A percentile compares a stretch with the other conserved stretches of the same genome.
Evolutionary conservation across 2,888 invertebrate genomes (phyloP).

Genomic region (Lasius fuliginosus): DNA sequence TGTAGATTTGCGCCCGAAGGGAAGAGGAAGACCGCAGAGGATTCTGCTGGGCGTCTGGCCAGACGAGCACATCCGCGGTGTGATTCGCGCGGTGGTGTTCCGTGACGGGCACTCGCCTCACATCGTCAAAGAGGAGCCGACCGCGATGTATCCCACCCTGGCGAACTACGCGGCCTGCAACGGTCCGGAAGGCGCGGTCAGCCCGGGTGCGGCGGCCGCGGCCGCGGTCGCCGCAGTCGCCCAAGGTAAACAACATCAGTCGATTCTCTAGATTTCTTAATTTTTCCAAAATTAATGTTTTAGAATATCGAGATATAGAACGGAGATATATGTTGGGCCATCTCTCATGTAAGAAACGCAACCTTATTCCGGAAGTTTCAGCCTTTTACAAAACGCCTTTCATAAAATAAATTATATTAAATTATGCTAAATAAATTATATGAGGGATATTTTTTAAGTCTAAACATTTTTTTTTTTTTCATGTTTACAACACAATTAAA

Average conservation of each 20-base stretch:
- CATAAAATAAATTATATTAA: background rate
- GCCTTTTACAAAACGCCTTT: background rate
- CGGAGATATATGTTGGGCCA: background rate
- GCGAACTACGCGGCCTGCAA: constrained; percentile 87
- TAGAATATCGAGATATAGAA: background rate
- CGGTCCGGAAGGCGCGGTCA: constrained; percentile 88
- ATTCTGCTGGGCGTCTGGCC: constrained; percentile 97
- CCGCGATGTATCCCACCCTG: constrained; percentile 84
- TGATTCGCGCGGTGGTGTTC: constrained; percentile 96
- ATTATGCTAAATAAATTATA: no score
- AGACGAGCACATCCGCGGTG: constrained; percentile 97
- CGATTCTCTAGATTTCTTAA: background rate
- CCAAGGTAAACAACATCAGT: constrained; percentile 66
- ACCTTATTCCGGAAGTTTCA: no score
- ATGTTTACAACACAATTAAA: no score
- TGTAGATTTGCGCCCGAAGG: constrained; percentile 95
- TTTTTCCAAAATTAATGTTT: background rate
- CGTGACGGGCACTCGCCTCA: constrained; percentile 91
- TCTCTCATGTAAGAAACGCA: background rate
- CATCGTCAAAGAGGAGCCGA: constrained; percentile 84
- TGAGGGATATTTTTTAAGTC: no score
- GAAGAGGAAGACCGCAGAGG: constrained; percentile 95
- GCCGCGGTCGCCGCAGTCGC: constrained; percentile 95
- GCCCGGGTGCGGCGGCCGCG: constrained; percentile 93
- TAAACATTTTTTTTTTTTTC: no score